Evolutionary conservation across 2,113 vertebrate genomes (phyloP), one percentile per base, ranked within the genome.

Genomic region (Mungos mungo): DNA sequence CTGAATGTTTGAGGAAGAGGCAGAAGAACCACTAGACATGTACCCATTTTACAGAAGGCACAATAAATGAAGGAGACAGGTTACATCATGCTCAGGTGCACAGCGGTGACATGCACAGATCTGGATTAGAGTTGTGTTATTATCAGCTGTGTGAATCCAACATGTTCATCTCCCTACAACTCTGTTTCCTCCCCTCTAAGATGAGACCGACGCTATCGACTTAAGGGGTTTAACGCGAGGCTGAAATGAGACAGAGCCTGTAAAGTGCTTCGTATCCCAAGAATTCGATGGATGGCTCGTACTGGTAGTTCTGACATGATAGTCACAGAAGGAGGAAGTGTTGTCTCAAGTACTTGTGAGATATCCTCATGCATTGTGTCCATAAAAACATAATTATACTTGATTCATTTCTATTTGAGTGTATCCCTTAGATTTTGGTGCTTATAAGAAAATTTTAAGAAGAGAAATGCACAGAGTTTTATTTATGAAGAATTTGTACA

Each of bases 361-460:
- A 63, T 29, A 19, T 79, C 60, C 45, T 91, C 63, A 69, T 18
- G 33, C 1, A 14, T 12, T 6, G 5, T 3, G 10, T 10, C 33
- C 27, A 16, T 29, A 69, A 38, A 76, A 86, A 29, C 41, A 52
- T 5, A 77, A 54, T 69, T 41, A 72, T 63, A 60, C 69, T 83
- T 50, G 88, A 85, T 13, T 50, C 25, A 23, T n/a, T 93, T 90
- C 45, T 74, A 60, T 33, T 35, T 2, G 31, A 87, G 63, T 45
- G 29, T 41, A 50, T 74, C 27, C 54, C 23, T 95, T 92, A 35
- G 27, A 47, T 54, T 92, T 79, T 84, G 71, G 86, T 79, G 60
- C 11, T 57, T 71, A 7, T 65, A 87, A 68, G 19, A 33, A 69
- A 52, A 29, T 35, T 88, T 91, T 88, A 82, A 25, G 91, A 97